phyloP scores from a whole-genome alignment of 2,797 vertebrate species.

The Channa striata region DNA sequence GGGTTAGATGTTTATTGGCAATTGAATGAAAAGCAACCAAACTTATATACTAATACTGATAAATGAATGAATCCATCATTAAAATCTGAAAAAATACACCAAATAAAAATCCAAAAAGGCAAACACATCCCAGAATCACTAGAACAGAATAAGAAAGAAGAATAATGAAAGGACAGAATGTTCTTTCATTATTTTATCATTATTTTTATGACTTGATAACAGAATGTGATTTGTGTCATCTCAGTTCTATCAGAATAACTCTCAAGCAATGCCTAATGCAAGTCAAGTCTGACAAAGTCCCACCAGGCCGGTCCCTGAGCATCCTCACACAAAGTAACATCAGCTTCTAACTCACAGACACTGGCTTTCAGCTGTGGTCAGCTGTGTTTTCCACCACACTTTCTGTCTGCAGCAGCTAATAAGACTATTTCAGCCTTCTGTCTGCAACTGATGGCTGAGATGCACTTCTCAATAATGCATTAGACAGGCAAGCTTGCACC shows the following conservation, averaged over 20 bases:
- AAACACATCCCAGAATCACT: too few relatives aligned
- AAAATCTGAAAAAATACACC: too few relatives aligned
- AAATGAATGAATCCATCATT: too few relatives aligned
- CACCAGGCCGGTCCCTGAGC: constrained; percentile 44
- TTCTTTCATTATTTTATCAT: background rate
- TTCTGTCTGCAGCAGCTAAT: constrained; percentile 75
- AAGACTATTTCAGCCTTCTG: constrained; percentile 79
- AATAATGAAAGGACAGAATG: too few relatives aligned
- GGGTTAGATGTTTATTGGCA: constrained; percentile 67
- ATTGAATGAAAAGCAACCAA: constrained; percentile 59
- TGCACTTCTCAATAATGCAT: constrained; percentile 86
- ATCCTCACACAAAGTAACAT: constrained; percentile 40
- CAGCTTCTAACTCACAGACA: constrained; percentile 46
- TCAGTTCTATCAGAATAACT: constrained; percentile 18
- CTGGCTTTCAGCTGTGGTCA: constrained; percentile 78
- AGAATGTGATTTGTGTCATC: constrained; percentile 28
- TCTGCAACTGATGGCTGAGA: constrained; percentile 82
- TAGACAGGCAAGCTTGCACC: constrained; percentile 79
- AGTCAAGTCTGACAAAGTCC: constrained; percentile 48
- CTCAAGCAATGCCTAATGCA: constrained; percentile 26
- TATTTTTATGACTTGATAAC: constrained; percentile 25
- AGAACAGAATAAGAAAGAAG: too few relatives aligned
- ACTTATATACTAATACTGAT: constrained; percentile 43
- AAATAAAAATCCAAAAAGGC: too few relatives aligned
- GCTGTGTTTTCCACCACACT: constrained; percentile 68